phyloP scores from a whole-genome alignment of 2,113 vertebrate species.

The Rissa tridactyla region DNA sequence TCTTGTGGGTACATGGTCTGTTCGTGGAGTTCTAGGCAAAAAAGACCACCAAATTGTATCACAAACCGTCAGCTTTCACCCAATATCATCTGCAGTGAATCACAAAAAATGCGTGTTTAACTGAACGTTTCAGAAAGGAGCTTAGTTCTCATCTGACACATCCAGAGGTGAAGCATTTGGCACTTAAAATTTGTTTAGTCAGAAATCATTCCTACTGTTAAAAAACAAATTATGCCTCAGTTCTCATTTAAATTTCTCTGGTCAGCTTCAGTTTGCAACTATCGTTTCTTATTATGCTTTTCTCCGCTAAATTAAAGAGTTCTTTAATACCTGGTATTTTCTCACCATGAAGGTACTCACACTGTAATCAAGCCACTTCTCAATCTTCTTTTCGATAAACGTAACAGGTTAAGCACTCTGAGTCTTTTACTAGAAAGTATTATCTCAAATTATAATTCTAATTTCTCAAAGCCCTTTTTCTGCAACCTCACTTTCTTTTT shows the following conservation, averaged over 20 bases:
- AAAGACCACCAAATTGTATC: background rate
- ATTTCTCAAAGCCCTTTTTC: background rate
- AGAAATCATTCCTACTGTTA: background rate
- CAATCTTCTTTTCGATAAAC: background rate
- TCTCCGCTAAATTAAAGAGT: background rate
- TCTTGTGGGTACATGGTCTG: background rate
- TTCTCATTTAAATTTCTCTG: background rate
- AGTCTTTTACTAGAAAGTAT: background rate
- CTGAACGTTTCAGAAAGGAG: background rate
- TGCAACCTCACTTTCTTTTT: background rate
- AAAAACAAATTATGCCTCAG: background rate
- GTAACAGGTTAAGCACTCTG: background rate
- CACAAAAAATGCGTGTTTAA: background rate
- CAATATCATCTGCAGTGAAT: background rate
- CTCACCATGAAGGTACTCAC: background rate
- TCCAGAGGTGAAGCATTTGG: background rate
- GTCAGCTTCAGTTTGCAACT: background rate
- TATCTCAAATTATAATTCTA: background rate
- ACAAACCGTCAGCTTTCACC: background rate
- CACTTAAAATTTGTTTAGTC: background rate
- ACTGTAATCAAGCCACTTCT: background rate
- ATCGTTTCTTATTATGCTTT: background rate
- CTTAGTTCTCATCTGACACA: background rate
- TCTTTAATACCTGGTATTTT: background rate
- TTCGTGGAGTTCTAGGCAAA: background rate